These are phyloP conservation scores for Pomacea maculata DNA, from an alignment of 1,140 invertebrate species.

Conservation along the genomic window DNA sequence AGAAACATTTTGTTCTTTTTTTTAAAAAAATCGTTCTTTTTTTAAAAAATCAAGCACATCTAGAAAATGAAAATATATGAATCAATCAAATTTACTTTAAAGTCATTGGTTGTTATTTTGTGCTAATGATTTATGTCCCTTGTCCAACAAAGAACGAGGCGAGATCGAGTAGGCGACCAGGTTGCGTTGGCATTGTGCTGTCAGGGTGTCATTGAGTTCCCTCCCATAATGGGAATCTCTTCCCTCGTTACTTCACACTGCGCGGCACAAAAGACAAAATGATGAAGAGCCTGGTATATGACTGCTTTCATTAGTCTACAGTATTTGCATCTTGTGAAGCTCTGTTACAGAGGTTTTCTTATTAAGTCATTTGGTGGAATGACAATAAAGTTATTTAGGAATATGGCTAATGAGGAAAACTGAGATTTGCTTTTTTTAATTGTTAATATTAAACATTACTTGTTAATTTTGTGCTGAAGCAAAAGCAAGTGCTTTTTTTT, in stretches of 20 bases:
- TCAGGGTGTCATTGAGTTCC: constrained; percentile 18
- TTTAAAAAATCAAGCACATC: background rate
- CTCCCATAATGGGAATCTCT: constrained; percentile 14
- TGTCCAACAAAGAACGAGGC: constrained; percentile 14
- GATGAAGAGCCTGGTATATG: constrained; percentile 23
- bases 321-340: constrained; percentile 4
- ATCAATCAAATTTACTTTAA: background rate
- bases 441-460: too few relatives aligned
- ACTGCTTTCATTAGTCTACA: constrained; percentile 22
- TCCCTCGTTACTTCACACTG: constrained; percentile 11
- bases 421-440: too few relatives aligned
- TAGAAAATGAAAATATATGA: background rate
- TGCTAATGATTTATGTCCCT: constrained; percentile 21
- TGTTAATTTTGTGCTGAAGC: too few relatives aligned
- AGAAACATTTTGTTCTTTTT: background rate
- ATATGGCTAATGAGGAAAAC: too few relatives aligned
- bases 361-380: background rate
- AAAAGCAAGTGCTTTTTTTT: too few relatives aligned
- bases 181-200: constrained; percentile 18
- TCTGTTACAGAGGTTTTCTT: background rate
- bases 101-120: background rate
- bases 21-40: background rate
- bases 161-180: constrained; percentile 8
- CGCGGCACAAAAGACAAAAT: constrained; percentile 25
- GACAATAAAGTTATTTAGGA: too few relatives aligned